Base-by-base conservation (phyloP, 1,140 invertebrate species). In the Aradophagus sp. region DNA sequence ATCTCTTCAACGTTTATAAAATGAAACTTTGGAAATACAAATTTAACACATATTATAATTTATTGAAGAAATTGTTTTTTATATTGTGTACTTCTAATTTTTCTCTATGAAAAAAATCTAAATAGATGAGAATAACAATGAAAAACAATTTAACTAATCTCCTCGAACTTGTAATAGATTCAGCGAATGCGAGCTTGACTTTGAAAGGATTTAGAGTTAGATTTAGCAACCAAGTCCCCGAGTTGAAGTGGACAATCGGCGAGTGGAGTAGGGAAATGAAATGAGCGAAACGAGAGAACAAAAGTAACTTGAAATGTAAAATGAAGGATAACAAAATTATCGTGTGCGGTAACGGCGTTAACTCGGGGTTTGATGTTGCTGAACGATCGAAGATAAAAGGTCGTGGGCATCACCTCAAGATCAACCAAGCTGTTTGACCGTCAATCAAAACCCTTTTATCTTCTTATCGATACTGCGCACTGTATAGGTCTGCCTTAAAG, bases 381-480 rank as follows among this genome's bases (percentile, higher is more conserved):
- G 67, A 63, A 74, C 65, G 70, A 76, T 74, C 55, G 73, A 77
- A 78, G 73, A 78, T 76, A 71, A 75, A 77, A 75, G 71, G 58
- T 11, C 8, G 6, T 11, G 38, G 26, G 32, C 23, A 26, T 50
- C 34, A 42, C 15, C 47, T 61, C 7, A 56, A 52, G 47, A 58
- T 19, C 19, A 27, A 15, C 36, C 27, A 16, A 42, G 53, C 36
- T 52, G 14, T 52, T 36, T 38, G 5, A 35, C 8, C 17, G 27
- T 27, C 29, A 31, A 39, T n/a, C n/a, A 58, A 42, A 38, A 67
- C 44, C 73, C 67, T 74, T 81, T 80, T 77, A 82, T 84, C 80
- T 81, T 78, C 72, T 79, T 77, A 79, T 75, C 77, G 69, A 78
- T 63, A 79, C 75, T 75, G 67, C 73, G 71, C 78, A 75, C 75